Conservation (phyloP, 2,797 vertebrate species). For the Myripristis jacobus region DNA sequence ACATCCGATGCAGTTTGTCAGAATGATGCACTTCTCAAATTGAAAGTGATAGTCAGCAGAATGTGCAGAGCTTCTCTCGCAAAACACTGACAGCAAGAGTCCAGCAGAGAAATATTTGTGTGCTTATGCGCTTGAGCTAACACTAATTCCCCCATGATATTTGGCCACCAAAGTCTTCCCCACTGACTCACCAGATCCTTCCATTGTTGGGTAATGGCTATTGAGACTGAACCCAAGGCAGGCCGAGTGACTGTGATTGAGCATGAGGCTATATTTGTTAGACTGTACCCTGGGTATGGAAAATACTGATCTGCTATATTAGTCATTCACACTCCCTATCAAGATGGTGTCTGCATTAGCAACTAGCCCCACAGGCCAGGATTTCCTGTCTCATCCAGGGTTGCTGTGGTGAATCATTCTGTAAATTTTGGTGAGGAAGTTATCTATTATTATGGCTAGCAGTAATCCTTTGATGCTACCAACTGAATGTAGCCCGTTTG, state of each 20-base stretch:
- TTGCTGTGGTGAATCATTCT: background rate
- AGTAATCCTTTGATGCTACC: background rate
- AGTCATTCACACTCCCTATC: conserved; percentile 32
- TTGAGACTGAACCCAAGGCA: conserved; percentile 54
- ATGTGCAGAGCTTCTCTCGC: conserved; percentile 13
- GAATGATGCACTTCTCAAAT: conserved; percentile 28
- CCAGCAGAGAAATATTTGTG: conserved; percentile 49
- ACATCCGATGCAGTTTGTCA: conserved; percentile 30
- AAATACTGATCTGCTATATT: conserved; percentile 52
- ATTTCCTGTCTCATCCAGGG: conserved; percentile 12
- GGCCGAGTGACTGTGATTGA: conserved; percentile 38
- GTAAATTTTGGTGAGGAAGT: conserved; percentile 10
- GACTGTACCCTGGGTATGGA: conserved; percentile 46
- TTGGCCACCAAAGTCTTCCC: conserved; percentile 48
- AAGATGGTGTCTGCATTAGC: conserved; percentile 40
- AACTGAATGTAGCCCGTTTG: background rate
- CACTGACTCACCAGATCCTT: conserved; percentile 59
- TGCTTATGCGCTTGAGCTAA: conserved; percentile 39
- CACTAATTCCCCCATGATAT: conserved; percentile 49
- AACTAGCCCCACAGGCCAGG: conserved; percentile 14
- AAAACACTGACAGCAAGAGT: conserved; percentile 43
- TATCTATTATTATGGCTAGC: background rate
- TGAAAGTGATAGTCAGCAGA: conserved; percentile 51
- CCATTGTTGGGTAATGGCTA: conserved; percentile 44
- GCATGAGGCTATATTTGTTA: conserved; percentile 66